Base-by-base conservation (phyloP, 2,888 invertebrate genomes). In the Drosophila anomelani region DNA sequence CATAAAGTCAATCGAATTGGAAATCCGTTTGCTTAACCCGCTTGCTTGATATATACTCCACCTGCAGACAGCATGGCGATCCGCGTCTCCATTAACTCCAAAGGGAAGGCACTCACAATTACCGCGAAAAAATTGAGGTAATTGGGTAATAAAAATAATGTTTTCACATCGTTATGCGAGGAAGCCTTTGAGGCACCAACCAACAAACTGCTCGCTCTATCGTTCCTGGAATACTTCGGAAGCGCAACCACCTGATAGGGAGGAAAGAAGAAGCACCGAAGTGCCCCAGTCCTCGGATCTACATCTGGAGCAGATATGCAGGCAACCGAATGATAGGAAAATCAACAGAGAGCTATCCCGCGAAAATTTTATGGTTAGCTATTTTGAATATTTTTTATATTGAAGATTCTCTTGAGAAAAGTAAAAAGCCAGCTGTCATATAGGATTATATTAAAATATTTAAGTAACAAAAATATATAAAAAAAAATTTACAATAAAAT, bases 121-220 rank as follows among this genome's bases (percentile, higher is more conserved):
- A 90, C 90, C 75, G 81, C 77, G 85, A 91, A 91, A 88, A 90
- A 90, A 90, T 90, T 89, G 81, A 82, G 90, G 90, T 91, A 90
- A 91, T 91, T 90, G 85, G 88, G 91, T 85, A 89, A 89, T 91
- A 90, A 91, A 91, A 91, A 87, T 89, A 89, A 79, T 90, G 82
- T 89, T 90, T 88, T 89, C 90, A 88, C 82, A 88, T 89, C 85
- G 80, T 89, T 88, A 82, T 72, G 60, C 59, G 49, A 54, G 10
- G 54, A 67, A 67, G 59, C 71, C 51, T 54, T 55, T 20, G 20
- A 36, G 51, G 36, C 51, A 53, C 51, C 36, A 71, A 29, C 55
- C 29, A 64, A 36, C 34, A 36, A 36, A 73, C 84, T 73, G 77
- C 80, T 75, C 3, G 56, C 67, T 64, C 58, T 53, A 17, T 71